Conservation (phyloP, 2,888 invertebrate genomes). For the Cheilosia pagana region DNA sequence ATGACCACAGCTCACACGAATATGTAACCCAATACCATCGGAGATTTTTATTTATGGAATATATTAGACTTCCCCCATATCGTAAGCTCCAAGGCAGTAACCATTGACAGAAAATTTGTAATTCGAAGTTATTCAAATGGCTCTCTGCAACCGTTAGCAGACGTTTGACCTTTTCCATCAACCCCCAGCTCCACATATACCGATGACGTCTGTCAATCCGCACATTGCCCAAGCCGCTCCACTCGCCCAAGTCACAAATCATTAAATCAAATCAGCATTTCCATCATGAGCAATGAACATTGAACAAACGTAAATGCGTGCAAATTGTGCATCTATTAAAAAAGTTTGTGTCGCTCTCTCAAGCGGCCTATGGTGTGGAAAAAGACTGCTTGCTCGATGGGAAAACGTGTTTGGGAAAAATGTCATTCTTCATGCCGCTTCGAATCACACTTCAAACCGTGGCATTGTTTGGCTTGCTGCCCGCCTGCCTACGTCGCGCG, state of each 20-base stretch:
- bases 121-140: not conserved
- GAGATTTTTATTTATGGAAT: too few relatives aligned
- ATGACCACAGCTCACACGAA: not conserved
- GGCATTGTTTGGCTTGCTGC: constrained; percentile 73
- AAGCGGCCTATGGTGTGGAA: constrained; percentile 20
- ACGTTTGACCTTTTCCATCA: constrained; percentile 37
- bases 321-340: constrained; percentile 56
- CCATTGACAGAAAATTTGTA: not conserved
- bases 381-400: constrained; percentile 30
- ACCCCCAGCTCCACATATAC: constrained; percentile 34
- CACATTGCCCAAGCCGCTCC: constrained; percentile 3
- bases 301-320: constrained; percentile 46
- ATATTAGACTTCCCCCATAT: not conserved
- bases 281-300: constrained; percentile 29
- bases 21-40: not conserved
- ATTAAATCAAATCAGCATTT: constrained; percentile 68
- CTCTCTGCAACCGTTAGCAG: constrained; percentile 4
- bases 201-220: constrained; percentile 26
- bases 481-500: constrained; percentile 46
- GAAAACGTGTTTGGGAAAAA: constrained; percentile 71
- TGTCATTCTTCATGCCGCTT: constrained; percentile 75
- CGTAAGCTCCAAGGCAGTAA: not conserved
- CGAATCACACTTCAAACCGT: constrained; percentile 74
- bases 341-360: constrained; percentile 41
- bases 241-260: constrained; percentile 41